phyloP scores from a whole-genome alignment of 2,888 invertebrate species.

The Cantharis rufa region DNA sequence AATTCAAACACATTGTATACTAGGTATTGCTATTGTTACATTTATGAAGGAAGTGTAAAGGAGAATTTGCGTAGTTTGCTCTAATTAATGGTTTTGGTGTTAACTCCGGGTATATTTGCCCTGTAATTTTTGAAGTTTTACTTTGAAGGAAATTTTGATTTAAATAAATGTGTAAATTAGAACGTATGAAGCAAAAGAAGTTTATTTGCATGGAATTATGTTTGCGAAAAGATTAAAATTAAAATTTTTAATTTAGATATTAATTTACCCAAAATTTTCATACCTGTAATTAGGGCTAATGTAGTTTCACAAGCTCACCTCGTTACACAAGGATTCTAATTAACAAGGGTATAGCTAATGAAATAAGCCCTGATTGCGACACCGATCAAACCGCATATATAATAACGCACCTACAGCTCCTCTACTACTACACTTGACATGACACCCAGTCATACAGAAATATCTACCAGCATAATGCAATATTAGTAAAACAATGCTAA shows the following conservation, averaged over 20 bases:
- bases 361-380: conserved; percentile 55
- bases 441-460: conserved; percentile 10
- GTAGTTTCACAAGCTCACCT: conserved; percentile 50
- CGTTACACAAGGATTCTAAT: conserved; percentile 53
- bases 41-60: background rate
- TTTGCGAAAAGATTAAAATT: background rate
- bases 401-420: conserved; percentile 23
- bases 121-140: background rate
- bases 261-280: conserved; percentile 27
- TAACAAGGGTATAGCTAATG: conserved; percentile 54
- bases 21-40: background rate
- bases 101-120: background rate
- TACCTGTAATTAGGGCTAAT: conserved; percentile 50
- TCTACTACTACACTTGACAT: conserved; percentile 16
- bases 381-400: conserved; percentile 47
- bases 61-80: background rate
- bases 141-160: background rate
- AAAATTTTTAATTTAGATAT: background rate
- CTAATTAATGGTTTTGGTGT: background rate
- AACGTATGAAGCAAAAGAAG: background rate
- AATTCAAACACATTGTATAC: background rate
- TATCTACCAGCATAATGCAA: conserved; percentile 1
- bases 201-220: background rate
- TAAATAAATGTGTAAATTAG: background rate
- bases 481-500: conserved; percentile 10